Conservation (phyloP, 2,888 invertebrate species). For the Drosophila gaucha region DNA sequence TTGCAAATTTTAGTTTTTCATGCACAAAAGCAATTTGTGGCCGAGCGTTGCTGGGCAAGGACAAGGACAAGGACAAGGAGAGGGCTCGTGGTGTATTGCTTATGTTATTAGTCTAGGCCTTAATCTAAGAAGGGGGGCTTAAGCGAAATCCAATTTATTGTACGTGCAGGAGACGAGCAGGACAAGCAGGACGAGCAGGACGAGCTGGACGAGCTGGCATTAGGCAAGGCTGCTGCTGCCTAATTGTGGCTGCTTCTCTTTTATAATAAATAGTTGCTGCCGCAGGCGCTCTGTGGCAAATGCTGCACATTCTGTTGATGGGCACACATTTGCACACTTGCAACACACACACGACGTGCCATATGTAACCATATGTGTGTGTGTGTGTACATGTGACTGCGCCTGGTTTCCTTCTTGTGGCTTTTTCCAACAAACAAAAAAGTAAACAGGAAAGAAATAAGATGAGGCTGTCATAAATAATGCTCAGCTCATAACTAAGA, state of each 20-base stretch:
- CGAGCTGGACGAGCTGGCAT: neutral
- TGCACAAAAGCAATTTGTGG: slow-evolving; percentile 50
- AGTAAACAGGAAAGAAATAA: slow-evolving; percentile 63
- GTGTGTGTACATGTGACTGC: slow-evolving; percentile 14
- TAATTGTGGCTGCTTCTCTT: slow-evolving; percentile 39
- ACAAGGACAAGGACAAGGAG: neutral
- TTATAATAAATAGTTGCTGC: slow-evolving; percentile 33
- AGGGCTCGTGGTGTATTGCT: slow-evolving; percentile 34
- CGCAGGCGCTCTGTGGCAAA: slow-evolving; percentile 42
- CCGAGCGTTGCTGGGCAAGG: slow-evolving; percentile 46
- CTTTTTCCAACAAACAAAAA: slow-evolving; percentile 69
- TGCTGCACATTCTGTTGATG: slow-evolving; percentile 77
- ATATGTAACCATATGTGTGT: slow-evolving; percentile 52
- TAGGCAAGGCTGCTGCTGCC: slow-evolving; percentile 12
- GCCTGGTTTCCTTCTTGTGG: slow-evolving; percentile 68
- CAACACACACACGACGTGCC: slow-evolving; percentile 41
- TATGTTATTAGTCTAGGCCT: slow-evolving; percentile 72
- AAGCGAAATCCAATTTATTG: slow-evolving; percentile 74
- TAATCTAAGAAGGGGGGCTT: slow-evolving; percentile 61
- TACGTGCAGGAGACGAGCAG: slow-evolving; percentile 43
- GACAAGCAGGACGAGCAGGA: slow-evolving; percentile 1
- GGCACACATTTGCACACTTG: slow-evolving; percentile 35
- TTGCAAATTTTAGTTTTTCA: slow-evolving; percentile 23
- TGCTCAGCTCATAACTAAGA: slow-evolving; percentile 64
- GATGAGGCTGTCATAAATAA: slow-evolving; percentile 58